Evolutionary conservation across 2,888 invertebrate genomes (phyloP).

Genomic region (Diabrotica balteata): DNA sequence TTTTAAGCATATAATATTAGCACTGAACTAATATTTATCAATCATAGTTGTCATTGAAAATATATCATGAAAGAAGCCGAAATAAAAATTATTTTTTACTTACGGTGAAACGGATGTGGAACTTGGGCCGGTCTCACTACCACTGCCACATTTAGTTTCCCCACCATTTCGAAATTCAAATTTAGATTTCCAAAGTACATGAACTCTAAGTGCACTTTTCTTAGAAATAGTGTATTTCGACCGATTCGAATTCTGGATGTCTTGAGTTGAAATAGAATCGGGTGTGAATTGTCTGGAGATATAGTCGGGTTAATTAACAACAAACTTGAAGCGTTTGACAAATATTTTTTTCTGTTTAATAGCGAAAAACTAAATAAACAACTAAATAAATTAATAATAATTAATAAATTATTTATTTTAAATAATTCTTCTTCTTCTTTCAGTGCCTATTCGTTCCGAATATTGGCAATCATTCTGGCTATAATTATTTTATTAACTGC

Average conservation of each 20-base stretch:
- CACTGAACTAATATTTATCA: not conserved
- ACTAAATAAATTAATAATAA: no score
- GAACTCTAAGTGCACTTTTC: conserved; percentile 43
- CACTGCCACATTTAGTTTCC: conserved; percentile 53
- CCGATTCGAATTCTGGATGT: conserved; percentile 14
- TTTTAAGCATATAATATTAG: not conserved
- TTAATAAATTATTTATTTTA: no score
- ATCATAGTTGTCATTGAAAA: not conserved
- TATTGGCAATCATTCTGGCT: no score
- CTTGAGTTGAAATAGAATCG: conserved; percentile 9
- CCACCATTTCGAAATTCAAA: conserved; percentile 52
- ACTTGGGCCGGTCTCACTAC: conserved; percentile 55
- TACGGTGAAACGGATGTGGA: conserved; percentile 53
- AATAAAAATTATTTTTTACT: conserved; percentile 40
- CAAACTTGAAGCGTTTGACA: no score
- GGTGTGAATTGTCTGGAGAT: not conserved
- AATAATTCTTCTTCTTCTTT: no score
- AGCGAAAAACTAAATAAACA: no score
- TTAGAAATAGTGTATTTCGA: conserved; percentile 28
- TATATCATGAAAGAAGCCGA: conserved; percentile 1
- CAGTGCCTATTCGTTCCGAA: no score
- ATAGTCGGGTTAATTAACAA: no score
- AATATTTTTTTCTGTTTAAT: no score
- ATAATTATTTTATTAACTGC: no score
- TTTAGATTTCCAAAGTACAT: conserved; percentile 48